Base-by-base conservation (phyloP, 2,888 invertebrate species). In the Willowsia nigromaculata region DNA sequence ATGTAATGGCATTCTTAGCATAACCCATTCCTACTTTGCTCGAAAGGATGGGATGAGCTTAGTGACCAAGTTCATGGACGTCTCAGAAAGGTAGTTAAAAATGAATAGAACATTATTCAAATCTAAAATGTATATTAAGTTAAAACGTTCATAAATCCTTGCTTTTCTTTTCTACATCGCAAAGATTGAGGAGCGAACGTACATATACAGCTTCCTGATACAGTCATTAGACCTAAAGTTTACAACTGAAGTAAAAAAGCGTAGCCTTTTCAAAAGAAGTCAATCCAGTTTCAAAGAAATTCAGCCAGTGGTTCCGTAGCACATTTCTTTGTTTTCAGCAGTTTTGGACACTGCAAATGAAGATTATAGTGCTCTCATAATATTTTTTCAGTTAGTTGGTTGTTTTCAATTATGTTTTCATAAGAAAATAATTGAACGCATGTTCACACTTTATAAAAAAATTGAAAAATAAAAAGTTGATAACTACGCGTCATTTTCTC, bases 181-280 rank as follows among this genome's bases (percentile, higher is more conserved):
- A 43, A 95, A 98, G 96, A 99, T 99, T 93, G 98, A 98, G 92
- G 98, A 99, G 94, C 95, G 96, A 93, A 97, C 97, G 0, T 99
- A 99, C 93, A 97, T 98, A 92, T 95, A 98, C 93, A 96, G 96
- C 93, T 98, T 98, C 94, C 95, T 98, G 92, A 95, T 96, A 80
- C 96, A 96, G 94, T 95, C 96, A 40, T 94, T 97, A 88, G 95
- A 95, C 4, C 43, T 85, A 13, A 74, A 47, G n/a, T n/a, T 0
- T 74, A n/a, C 22, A 47, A 74, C 27, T 25, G 37, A 1, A 4
- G 15, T 30, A 30, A 62, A 30, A 62, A 62, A 65, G n/a, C n/a
- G n/a, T n/a, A n/a, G n/a, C n/a, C n/a, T n/a, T n/a, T n/a, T n/a
- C n/a, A n/a, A n/a, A n/a, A n/a, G n/a, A n/a, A n/a, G n/a, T n/a